phyloP scores from a whole-genome alignment of 2,888 invertebrate species.

The Drosophila sordidapex region DNA sequence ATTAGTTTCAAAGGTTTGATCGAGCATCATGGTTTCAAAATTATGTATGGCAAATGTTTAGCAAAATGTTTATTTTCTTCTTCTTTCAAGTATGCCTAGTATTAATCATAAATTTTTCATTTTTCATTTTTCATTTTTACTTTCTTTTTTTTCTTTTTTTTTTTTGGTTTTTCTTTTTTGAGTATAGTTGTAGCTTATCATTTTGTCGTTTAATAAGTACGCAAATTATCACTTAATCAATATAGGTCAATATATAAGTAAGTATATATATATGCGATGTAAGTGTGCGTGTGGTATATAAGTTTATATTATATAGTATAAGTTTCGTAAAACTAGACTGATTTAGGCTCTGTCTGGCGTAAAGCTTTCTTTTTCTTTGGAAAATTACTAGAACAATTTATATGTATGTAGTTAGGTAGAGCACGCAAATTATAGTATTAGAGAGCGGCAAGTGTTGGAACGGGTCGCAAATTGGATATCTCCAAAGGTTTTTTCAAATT shows the following conservation, averaged over 20 bases:
- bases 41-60: conserved; percentile 65
- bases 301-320: conserved; percentile 47
- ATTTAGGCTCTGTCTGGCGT: conserved; percentile 72
- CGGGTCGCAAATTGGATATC: background rate
- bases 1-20: conserved; percentile 45
- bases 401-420: conserved; percentile 43
- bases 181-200: conserved; percentile 72
- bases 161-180: conserved; percentile 39
- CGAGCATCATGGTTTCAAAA: conserved; percentile 40
- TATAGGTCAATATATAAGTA: conserved; percentile 60
- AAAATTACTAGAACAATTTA: conserved; percentile 38
- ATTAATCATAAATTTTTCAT: conserved; percentile 22
- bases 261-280: conserved; percentile 67
- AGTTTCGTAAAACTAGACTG: conserved; percentile 63
- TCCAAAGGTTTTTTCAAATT: no score
- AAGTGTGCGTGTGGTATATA: conserved; percentile 70
- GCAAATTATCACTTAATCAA: conserved; percentile 79
- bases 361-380: conserved; percentile 59
- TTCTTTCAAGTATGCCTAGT: conserved; percentile 48
- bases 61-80: conserved; percentile 50
- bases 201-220: conserved; percentile 65
- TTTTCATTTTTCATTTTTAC: background rate
- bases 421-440: conserved; percentile 60
- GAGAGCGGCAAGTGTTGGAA: conserved; percentile 35
- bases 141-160: conserved; percentile 19